A percentile compares a stretch with the other conserved stretches of the same genome.
phyloP scores from a whole-genome alignment of 2,888 invertebrate species.

The Periphyllus acericola region DNA sequence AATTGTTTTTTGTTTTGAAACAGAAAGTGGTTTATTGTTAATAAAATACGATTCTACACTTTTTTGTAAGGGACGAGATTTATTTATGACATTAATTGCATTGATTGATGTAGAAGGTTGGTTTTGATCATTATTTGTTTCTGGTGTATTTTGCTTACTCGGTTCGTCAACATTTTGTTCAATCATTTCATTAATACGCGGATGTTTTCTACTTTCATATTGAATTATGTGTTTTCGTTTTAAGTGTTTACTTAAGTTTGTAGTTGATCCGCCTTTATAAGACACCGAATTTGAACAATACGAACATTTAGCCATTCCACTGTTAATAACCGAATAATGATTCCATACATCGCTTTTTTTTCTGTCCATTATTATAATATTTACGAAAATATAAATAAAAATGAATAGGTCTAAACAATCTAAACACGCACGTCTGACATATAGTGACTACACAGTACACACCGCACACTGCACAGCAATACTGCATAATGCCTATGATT shows the following conservation, averaged over 20 bases:
- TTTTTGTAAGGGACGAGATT: not conserved
- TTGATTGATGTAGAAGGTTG: conserved; percentile 4
- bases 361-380: conserved; percentile 26
- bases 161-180: conserved; percentile 22
- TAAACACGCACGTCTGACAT: conserved; percentile 14
- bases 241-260: conserved; percentile 30
- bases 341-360: conserved; percentile 28
- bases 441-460: too few relatives aligned
- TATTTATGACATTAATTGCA: conserved; percentile 17
- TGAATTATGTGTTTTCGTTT: conserved; percentile 33
- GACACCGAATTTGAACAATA: too few relatives aligned
- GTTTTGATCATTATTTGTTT: not conserved
- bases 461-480: conserved; percentile 11
- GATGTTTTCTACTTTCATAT: conserved; percentile 16
- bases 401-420: not conserved
- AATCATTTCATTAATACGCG: not conserved
- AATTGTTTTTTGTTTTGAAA: conserved; percentile 5
- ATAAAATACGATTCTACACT: not conserved
- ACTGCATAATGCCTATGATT: too few relatives aligned
- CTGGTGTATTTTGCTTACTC: not conserved
- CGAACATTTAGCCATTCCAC: conserved; percentile 24
- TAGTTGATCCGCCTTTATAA: conserved; percentile 24
- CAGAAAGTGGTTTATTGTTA: conserved; percentile 13
- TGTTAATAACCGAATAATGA: conserved; percentile 11
- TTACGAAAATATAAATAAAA: not conserved